phyloP scores from a whole-genome alignment of 2,888 invertebrate species.

The Brenthis ino region DNA sequence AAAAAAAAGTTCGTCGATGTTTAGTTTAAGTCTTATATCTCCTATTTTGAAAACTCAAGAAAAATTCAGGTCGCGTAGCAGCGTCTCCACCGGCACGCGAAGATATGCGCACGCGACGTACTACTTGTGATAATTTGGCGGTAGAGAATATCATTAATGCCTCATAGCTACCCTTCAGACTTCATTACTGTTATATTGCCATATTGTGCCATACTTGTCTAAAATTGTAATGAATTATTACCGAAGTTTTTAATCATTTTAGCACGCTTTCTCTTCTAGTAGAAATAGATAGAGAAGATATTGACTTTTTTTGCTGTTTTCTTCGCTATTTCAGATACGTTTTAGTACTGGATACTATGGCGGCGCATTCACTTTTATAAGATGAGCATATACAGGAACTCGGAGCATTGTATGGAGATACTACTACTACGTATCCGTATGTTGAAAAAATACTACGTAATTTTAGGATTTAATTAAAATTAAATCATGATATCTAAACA shows the following conservation, averaged over 20 bases:
- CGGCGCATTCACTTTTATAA: no score
- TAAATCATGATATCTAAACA: no score
- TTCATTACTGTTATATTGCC: not conserved
- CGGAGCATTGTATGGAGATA: no score
- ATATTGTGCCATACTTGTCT: not conserved
- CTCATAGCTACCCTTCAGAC: conserved; percentile 1
- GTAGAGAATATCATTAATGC: conserved; percentile 25
- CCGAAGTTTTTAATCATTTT: not conserved
- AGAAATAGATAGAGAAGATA: no score
- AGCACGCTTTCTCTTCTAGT: no score
- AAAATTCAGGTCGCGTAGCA: conserved; percentile 64
- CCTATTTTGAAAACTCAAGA: conserved; percentile 29
- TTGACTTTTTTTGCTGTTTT: no score
- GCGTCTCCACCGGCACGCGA: conserved; percentile 66
- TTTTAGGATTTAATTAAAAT: no score
- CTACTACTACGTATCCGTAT: no score
- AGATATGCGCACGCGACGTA: conserved; percentile 67
- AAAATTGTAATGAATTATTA: conserved; percentile 13
- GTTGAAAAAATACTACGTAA: no score
- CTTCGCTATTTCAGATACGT: no score
- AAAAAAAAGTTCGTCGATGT: not conserved
- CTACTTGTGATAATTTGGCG: conserved; percentile 34
- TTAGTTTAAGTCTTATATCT: conserved; percentile 11
- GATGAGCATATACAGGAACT: no score
- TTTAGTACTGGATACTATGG: no score